These are phyloP conservation scores for Xylocampa areola DNA, from an alignment of 2,888 invertebrate species.

Conservation along the genomic window DNA sequence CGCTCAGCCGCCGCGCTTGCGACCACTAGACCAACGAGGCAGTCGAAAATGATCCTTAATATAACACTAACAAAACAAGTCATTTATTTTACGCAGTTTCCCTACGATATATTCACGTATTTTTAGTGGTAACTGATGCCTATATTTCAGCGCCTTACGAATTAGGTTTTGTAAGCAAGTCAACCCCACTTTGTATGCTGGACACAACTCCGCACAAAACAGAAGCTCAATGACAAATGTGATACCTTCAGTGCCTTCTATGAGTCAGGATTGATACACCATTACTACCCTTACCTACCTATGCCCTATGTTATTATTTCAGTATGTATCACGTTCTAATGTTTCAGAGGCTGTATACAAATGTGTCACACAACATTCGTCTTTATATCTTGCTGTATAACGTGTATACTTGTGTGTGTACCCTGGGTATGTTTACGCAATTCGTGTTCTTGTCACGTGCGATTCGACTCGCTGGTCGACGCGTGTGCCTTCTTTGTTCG, in stretches of 20 bases:
- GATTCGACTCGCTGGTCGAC: conserved; percentile 75
- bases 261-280: conserved; percentile 66
- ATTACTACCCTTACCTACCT: conserved; percentile 66
- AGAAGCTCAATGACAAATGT: conserved; percentile 51
- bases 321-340: conserved; percentile 79
- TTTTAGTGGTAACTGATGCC: no score
- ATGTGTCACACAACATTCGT: conserved; percentile 19
- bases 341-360: conserved; percentile 68
- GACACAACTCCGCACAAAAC: conserved; percentile 17
- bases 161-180: neutral
- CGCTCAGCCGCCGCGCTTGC: no score
- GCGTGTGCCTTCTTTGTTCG: conserved; percentile 76
- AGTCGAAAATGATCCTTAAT: no score
- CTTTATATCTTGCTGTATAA: conserved; percentile 57
- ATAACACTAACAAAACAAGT: no score
- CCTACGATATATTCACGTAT: no score
- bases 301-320: conserved; percentile 72
- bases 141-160: no score
- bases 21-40: no score
- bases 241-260: conserved; percentile 47
- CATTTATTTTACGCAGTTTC: no score
- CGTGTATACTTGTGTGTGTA: conserved; percentile 62
- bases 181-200: conserved; percentile 26
- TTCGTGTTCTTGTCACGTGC: conserved; percentile 84
- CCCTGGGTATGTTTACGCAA: conserved; percentile 67